Conservation (phyloP, 64 coral and sea anemone genomes). For the Montipora sp. region DNA sequence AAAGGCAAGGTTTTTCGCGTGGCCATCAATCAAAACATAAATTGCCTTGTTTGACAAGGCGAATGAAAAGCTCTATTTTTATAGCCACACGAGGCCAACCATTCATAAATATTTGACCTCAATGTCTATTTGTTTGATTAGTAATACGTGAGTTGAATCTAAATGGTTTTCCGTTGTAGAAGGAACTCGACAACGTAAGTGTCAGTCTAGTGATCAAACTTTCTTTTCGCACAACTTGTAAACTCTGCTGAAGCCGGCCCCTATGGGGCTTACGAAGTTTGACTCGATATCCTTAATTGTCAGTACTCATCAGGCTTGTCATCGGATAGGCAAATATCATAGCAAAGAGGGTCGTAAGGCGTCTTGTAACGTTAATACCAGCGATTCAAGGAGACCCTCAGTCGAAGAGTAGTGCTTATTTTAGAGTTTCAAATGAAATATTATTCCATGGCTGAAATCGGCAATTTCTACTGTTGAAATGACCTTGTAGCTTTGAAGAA, state of each 20-base stretch:
- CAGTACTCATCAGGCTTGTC: no score
- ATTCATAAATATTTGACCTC: conserved; percentile 13
- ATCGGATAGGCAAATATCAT: no score
- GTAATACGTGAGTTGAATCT: conserved; percentile 32
- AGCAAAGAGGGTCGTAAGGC: no score
- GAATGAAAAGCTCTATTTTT: neutral
- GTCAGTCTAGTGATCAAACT: neutral
- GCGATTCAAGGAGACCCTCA: neutral
- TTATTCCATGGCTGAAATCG: neutral
- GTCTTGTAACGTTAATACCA: neutral
- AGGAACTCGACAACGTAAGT: neutral
- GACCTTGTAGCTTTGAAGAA: no score
- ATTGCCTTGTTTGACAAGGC: neutral
- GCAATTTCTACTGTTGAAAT: no score
- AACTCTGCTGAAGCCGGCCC: neutral
- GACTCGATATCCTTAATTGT: neutral
- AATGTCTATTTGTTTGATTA: neutral
- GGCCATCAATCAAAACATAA: neutral
- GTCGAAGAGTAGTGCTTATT: no score
- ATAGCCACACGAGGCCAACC: neutral
- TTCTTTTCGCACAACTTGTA: neutral
- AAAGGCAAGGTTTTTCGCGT: neutral
- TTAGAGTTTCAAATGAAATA: neutral
- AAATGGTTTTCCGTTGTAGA: neutral
- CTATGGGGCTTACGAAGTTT: neutral